A percentile compares a stretch with the other conserved stretches of the same genome.
Evolutionary conservation across 2,113 vertebrate species (phyloP).

Genomic region (Melanerpes formicivorus): DNA sequence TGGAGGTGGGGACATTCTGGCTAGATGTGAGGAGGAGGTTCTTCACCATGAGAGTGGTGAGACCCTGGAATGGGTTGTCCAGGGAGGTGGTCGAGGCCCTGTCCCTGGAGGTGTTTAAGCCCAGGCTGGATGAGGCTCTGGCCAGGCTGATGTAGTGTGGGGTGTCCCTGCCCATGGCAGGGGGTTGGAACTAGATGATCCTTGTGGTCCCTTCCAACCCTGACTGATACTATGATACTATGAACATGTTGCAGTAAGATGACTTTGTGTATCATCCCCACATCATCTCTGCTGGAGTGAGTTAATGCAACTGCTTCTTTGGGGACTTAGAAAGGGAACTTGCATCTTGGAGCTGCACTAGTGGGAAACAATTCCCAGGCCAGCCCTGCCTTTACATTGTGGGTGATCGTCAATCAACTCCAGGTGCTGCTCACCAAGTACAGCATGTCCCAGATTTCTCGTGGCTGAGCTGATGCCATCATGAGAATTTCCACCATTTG

Average conservation of each 20-base stretch:
- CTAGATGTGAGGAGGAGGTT: no score
- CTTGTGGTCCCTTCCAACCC: no score
- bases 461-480: constrained; percentile 15
- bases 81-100: no score
- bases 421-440: constrained; percentile 34
- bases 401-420: constrained; percentile 4
- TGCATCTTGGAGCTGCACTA: neutral
- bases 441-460: constrained; percentile 16
- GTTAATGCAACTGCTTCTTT: neutral
- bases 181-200: no score
- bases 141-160: no score
- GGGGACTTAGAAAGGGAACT: neutral
- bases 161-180: no score
- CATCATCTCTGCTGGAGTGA: neutral
- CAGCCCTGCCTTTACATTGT: neutral
- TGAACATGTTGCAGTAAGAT: neutral
- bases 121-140: no score
- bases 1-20: no score
- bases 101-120: no score
- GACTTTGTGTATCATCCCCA: neutral
- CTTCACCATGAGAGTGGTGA: no score
- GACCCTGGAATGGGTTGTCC: no score
- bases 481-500: constrained; percentile 10
- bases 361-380: constrained; percentile 19
- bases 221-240: no score